Evolutionary conservation across 2,113 vertebrate species (phyloP).

Genomic region (Cariama cristata): DNA sequence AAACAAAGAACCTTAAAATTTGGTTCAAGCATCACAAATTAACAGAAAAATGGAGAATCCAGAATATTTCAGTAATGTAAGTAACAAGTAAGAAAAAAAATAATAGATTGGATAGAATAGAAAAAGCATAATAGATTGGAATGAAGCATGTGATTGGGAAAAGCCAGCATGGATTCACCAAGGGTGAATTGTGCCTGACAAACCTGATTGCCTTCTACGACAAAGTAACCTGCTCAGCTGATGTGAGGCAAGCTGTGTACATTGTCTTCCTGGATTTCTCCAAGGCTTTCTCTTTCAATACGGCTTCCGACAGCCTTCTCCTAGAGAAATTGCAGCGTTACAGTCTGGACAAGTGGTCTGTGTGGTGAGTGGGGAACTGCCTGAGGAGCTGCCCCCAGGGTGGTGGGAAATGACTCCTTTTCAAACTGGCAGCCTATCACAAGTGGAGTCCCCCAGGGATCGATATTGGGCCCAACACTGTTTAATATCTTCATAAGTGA

Average conservation of each 20-base stretch:
- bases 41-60: not conserved
- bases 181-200: not conserved
- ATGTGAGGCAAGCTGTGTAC: not conserved
- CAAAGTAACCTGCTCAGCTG: not conserved
- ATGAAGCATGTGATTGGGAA: not conserved
- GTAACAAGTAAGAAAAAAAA: not conserved
- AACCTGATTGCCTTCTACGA: too few species aligned
- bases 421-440: not conserved
- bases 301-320: not conserved
- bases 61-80: not conserved
- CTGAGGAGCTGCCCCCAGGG: too few species aligned
- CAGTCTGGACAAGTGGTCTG: not conserved
- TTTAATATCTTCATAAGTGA: not conserved
- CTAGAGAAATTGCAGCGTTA: not conserved
- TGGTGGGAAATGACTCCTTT: not conserved
- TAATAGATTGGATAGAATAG: not conserved
- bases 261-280: not conserved
- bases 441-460: too few species aligned
- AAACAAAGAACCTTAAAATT: not conserved
- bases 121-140: not conserved
- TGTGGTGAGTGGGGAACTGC: not conserved
- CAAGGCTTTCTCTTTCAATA: not conserved
- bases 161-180: not conserved
- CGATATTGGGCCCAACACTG: accelerated
- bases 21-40: not conserved